Conservation (phyloP, 1,140 invertebrate species). For the Drosophila obscura region DNA sequence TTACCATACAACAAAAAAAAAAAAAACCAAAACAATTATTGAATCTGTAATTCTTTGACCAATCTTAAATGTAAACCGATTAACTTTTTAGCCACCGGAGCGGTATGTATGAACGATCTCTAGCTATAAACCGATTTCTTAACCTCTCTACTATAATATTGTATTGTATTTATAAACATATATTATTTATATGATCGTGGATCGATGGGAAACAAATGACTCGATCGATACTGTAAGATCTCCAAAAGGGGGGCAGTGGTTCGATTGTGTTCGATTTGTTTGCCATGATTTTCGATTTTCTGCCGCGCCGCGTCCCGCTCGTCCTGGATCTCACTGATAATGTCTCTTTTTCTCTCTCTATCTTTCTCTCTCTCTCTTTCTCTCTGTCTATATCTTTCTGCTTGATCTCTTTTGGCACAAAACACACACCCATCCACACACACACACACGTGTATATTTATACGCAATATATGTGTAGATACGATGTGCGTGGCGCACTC, state of each 20-base stretch:
- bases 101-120: conserved; percentile 78
- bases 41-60: conserved; percentile 61
- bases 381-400: conserved; percentile 71
- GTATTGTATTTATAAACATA: conserved; percentile 41
- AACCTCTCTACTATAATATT: conserved; percentile 33
- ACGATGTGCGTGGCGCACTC: conserved; percentile 96
- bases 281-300: not conserved
- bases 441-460: not conserved
- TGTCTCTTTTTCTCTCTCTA: conserved; percentile 42
- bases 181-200: conserved; percentile 4
- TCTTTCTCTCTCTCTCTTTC: conserved; percentile 37
- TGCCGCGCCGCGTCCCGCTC: conserved; percentile 1
- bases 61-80: conserved; percentile 65
- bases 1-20: conserved; percentile 41
- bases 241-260: too few species aligned
- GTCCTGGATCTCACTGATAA: conserved; percentile 49
- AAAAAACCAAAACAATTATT: conserved; percentile 32
- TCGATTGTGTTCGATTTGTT: too few species aligned
- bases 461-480: conserved; percentile 86
- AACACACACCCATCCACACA: conserved; percentile 22
- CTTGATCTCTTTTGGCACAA: conserved; percentile 64
- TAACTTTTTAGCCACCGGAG: conserved; percentile 80
- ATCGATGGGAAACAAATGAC: too few species aligned
- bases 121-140: conserved; percentile 56
- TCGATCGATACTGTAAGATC: too few species aligned